A percentile compares a stretch with the other conserved stretches of the same genome.
phyloP scores from a whole-genome alignment of 2,888 invertebrate genomes.

The Lathronympha strigana region DNA sequence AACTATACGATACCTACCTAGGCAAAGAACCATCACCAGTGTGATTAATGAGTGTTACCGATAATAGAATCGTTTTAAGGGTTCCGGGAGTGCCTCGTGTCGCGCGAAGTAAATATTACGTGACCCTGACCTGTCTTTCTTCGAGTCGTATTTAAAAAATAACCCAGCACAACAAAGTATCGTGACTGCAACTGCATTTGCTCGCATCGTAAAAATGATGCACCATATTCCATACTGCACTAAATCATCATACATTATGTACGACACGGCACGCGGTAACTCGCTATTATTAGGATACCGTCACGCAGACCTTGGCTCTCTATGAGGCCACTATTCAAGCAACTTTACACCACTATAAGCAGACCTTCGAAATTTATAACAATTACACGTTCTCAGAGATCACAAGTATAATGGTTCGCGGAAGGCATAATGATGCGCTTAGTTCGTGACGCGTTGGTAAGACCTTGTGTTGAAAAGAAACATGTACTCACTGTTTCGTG shows the following conservation, averaged over 20 bases:
- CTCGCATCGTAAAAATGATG: conserved; percentile 23
- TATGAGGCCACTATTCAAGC: not conserved
- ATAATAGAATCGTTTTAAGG: no score
- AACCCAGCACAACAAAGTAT: conserved; percentile 4
- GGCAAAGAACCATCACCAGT: no score
- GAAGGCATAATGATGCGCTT: not conserved
- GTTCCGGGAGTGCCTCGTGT: no score
- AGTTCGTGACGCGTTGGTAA: not conserved
- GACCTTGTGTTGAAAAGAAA: not conserved
- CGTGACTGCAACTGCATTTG: conserved; percentile 36
- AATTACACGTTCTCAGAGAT: not conserved
- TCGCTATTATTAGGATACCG: conserved; percentile 37
- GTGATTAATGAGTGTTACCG: no score
- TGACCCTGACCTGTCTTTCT: no score
- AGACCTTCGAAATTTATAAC: not conserved
- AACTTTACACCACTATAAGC: not conserved
- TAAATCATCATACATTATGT: conserved; percentile 29
- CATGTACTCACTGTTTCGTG: not conserved
- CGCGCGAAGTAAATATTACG: no score
- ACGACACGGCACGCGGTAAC: conserved; percentile 21
- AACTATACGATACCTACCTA: no score
- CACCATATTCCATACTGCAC: conserved; percentile 26
- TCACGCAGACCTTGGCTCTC: conserved; percentile 33
- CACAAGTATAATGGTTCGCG: not conserved
- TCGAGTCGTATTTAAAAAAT: no score